Evolutionary conservation across 2,113 vertebrate species (phyloP).

Genomic region (Gnathonemus echidnorhynchus): DNA sequence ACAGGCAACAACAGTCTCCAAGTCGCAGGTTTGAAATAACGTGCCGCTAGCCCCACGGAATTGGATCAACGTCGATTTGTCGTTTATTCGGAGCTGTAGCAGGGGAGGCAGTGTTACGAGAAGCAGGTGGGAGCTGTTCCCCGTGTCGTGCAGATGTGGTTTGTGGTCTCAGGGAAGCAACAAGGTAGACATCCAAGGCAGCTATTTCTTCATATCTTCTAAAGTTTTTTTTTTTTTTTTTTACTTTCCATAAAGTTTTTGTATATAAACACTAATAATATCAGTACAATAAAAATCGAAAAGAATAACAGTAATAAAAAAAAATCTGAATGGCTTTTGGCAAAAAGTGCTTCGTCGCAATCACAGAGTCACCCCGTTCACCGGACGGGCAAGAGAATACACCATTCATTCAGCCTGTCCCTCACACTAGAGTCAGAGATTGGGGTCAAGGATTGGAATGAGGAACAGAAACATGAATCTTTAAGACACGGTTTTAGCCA

Average conservation of each 20-base stretch:
- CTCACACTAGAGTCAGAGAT: conserved; percentile 1
- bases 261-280: conserved; percentile 57
- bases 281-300: conserved; percentile 42
- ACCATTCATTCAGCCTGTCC: conserved; percentile 29
- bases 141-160: background rate
- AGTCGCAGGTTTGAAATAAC: background rate
- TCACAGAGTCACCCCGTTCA: conserved; percentile 55
- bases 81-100: background rate
- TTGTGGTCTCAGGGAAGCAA: conserved; percentile 43
- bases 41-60: background rate
- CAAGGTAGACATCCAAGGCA: conserved; percentile 44
- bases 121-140: background rate
- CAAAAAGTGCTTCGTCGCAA: conserved; percentile 69
- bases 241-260: conserved; percentile 49
- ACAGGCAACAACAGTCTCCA: background rate
- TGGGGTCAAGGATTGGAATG: background rate
- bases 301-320: conserved; percentile 41
- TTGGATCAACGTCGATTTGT: background rate
- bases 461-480: background rate
- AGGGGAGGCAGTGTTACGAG: background rate
- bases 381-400: conserved; percentile 43
- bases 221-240: conserved; percentile 43
- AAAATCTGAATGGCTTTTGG: conserved; percentile 56
- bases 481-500: background rate
- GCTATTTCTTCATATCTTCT: conserved; percentile 51